Base-by-base conservation (phyloP, 2,797 vertebrate genomes). In the Karalla daura region DNA sequence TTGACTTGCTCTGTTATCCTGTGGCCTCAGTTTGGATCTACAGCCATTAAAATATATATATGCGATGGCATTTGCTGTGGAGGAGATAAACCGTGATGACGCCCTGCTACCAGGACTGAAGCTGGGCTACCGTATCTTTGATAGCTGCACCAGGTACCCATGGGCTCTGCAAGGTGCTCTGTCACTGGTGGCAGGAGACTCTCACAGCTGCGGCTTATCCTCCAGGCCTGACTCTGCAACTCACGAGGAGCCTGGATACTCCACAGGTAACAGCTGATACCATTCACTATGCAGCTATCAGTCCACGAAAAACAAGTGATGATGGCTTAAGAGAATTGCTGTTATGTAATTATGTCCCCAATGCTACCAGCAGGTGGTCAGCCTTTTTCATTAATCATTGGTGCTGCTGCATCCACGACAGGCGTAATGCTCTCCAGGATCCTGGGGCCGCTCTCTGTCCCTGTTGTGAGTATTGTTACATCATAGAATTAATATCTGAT, bases 11-110 rank as follows among this genome's bases (percentile, higher is more conserved):
- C 45, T 49, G 5, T 10, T 23, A 14, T 30, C 3, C 18, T 88
- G 74, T 85, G 30, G 4, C 81, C 33, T 39, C 64, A 95, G 87
- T 78, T 93, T 95, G 86, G 92, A 93, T 60, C 20, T 64, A 15
- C 62, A 60, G 39, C 28, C 83, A 1, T 76, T 90, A 30, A 87
- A 83, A 32, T 83, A 82, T 64, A 58, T 80, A 17, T 86, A 93
- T 47, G 88, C 79, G 6, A 80, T 93, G 72, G 72, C 56, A 8
- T 94, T 91, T 80, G 86, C 92, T 0, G 86, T 93, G 78, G 85
- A 92, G 24, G 83, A 91, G 71, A 90, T 91, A 43, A 91, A 89
- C 68, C 63, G 20, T 2, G 74, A 88, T 64, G 66, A 52, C 52
- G 55, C 15, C 33, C 40, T 90, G 7, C 70, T 90, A 2, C 91